Evolutionary conservation across 2,113 vertebrate genomes (phyloP).

Genomic region (Heterotilapia buettikoferi): DNA sequence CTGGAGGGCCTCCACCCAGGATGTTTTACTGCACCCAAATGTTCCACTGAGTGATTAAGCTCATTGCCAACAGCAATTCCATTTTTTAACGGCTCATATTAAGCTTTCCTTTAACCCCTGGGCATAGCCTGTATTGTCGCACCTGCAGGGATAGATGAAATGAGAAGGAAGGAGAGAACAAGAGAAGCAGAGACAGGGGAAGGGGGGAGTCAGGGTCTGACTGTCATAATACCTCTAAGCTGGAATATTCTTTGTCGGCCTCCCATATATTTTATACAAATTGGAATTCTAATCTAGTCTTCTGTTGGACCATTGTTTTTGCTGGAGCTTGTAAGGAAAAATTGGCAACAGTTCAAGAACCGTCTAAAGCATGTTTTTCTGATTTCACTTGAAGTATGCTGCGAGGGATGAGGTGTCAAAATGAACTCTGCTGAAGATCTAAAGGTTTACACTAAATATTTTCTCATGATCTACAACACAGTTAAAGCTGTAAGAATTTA

Average conservation of each 20-base stretch:
- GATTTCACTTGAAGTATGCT: background rate
- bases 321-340: background rate
- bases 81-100: constrained; percentile 45
- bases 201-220: background rate
- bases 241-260: background rate
- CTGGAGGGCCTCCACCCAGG: constrained; percentile 24
- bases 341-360: background rate
- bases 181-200: background rate
- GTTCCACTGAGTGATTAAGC: constrained; percentile 57
- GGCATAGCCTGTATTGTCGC: constrained; percentile 1
- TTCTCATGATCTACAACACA: background rate
- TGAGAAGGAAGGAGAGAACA: background rate
- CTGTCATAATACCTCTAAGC: background rate
- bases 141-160: constrained; percentile 44
- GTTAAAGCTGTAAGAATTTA: background rate
- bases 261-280: background rate
- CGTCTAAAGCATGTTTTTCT: background rate
- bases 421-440: background rate
- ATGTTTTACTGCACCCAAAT: constrained; percentile 53
- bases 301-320: background rate
- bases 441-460: background rate
- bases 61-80: constrained; percentile 44
- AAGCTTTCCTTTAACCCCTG: constrained; percentile 32
- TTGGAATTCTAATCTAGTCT: background rate
- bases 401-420: background rate